A percentile compares a stretch with the other conserved stretches of the same genome.
phyloP scores from a whole-genome alignment of 1,140 invertebrate genomes.

The Maconellicoccus hirsutus region DNA sequence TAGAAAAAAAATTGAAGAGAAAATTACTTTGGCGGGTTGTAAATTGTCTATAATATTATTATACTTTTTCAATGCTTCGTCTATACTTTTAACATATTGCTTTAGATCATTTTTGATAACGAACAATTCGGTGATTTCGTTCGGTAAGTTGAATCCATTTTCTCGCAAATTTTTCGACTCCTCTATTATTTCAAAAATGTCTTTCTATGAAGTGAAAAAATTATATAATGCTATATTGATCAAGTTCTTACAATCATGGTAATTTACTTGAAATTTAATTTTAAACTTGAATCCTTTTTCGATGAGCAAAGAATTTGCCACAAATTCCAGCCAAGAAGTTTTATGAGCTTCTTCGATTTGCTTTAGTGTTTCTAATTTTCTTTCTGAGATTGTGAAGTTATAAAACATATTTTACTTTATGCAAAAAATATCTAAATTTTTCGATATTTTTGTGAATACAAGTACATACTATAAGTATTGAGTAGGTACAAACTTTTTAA shows the following conservation, averaged over 20 bases:
- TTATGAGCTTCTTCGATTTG: constrained; percentile 6
- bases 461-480: no score
- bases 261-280: background rate
- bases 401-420: no score
- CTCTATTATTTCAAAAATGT: background rate
- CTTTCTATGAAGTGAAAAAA: background rate
- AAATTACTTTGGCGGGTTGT: background rate
- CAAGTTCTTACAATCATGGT: no score
- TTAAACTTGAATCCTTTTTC: constrained; percentile 12
- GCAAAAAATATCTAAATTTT: no score
- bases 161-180: background rate
- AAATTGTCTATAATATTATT: background rate
- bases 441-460: no score
- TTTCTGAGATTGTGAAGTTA: background rate
- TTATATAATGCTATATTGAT: background rate
- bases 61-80: background rate
- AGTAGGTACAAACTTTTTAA: background rate
- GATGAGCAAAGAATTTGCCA: background rate
- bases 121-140: background rate
- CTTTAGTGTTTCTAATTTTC: background rate
- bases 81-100: background rate
- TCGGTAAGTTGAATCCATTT: background rate
- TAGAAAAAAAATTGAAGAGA: no score
- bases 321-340: constrained; percentile 11
- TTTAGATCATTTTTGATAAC: background rate